Percentiles rank a stretch among this genome's conserved stretches.
Conservation (phyloP, 2,113 vertebrate genomes). For the Eulemur macaco region DNA sequence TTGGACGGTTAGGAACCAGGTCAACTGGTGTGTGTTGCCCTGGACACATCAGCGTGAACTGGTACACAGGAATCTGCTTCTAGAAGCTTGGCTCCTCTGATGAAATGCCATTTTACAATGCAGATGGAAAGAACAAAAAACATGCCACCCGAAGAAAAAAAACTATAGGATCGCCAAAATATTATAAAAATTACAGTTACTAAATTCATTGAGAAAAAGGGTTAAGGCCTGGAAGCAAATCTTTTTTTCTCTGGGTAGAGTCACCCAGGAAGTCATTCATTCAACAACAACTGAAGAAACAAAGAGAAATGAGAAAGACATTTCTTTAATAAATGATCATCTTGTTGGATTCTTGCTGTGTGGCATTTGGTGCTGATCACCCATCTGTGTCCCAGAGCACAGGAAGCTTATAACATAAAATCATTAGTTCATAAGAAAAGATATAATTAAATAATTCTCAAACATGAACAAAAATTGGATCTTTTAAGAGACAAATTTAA, state of each 20-base stretch:
- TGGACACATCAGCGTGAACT: fast-evolving
- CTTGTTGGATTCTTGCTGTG: not conserved
- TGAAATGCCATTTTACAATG: not conserved
- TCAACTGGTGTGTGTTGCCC: not conserved
- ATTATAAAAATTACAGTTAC: not conserved
- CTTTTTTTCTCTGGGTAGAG: not conserved
- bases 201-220: not conserved
- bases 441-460: slow-evolving; percentile 10
- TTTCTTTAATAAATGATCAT: not conserved
- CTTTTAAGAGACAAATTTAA: slow-evolving; percentile 51
- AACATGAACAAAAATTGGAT: slow-evolving; percentile 30
- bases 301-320: not conserved
- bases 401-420: not conserved
- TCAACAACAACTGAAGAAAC: not conserved
- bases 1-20: not conserved
- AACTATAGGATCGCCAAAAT: not conserved
- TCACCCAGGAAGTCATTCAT: not conserved
- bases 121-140: not conserved
- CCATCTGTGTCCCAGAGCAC: not conserved
- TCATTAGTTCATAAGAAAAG: not conserved
- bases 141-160: not conserved
- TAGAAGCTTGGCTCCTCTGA: not conserved
- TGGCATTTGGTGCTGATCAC: not conserved
- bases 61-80: fast-evolving
- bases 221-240: not conserved